Evolutionary conservation across 2,797 vertebrate genomes (phyloP), one percentile per base, ranked within the genome.

Genomic region (Gallinago nigripennis): DNA sequence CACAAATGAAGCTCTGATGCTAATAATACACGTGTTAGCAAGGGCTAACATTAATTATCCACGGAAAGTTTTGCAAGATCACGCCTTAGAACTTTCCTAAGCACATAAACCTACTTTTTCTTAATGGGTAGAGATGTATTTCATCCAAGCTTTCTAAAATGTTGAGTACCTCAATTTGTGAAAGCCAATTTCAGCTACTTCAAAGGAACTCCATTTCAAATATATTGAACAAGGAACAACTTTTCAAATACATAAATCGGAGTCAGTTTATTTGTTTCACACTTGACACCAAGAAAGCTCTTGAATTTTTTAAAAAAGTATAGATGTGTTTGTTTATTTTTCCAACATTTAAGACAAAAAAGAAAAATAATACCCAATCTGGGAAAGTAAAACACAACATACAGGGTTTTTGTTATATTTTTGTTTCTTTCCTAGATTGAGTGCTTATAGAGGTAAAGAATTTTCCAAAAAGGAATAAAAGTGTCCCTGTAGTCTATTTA

Each of bases 81-180:
- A 66, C n/a, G 16, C 48, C 53, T 50, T 37, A 39, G 33, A 48
- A 68, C 16, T 80, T 92, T 86, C 43, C 20, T 68, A 39, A 53
- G 19, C 84, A 5, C 43, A 66, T 5, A 60, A 86, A 66, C 37
- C 27, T 68, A 43, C 45, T 82, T 91, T 78, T 56, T 19, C 2
- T 11, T 70, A 56, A 45, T 46, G 14, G 12, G 6, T 27, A 68
- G 66, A 77, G 10, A 20, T 7, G 5, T 37, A 31, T 73, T 61
- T 53, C 50, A 21, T 43, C n/a, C 66, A 72, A 76, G 5, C 8
- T 79, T 90, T 58, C 63, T n/a, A 63, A 93, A 93, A 76, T 39
- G 9, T 43, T 35, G n/a, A 54, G 16, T 82, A 35, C 6, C 14
- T 85, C 37, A n/a, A 24, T 73, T 76, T 87, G 28, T 70, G 51